Evolutionary conservation across 1,140 invertebrate species (phyloP).

Genomic region (Lerema accius): DNA sequence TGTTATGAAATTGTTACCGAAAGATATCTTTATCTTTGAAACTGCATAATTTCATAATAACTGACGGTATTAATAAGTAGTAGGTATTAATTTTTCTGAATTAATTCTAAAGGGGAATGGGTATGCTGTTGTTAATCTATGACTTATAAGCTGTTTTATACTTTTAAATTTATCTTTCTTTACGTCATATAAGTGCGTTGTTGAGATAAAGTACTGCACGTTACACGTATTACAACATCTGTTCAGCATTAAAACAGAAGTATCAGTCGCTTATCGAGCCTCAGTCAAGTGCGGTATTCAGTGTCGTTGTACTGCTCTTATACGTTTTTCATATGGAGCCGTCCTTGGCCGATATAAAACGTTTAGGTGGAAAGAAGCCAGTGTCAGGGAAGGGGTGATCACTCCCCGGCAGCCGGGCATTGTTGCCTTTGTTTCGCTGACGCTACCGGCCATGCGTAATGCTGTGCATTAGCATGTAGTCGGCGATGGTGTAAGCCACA

Average conservation of each 20-base stretch:
- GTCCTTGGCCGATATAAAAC: slow-evolving; percentile 74
- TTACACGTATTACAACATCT: slow-evolving; percentile 17
- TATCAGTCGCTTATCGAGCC: slow-evolving; percentile 20
- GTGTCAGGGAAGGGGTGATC: slow-evolving; percentile 46
- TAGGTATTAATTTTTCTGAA: no score
- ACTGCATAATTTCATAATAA: no score
- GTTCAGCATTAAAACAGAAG: slow-evolving; percentile 30
- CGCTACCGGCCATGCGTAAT: slow-evolving; percentile 33
- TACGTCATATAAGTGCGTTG: no score
- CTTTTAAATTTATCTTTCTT: no score
- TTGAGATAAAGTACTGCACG: slow-evolving; percentile 9
- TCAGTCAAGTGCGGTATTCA: slow-evolving; percentile 25
- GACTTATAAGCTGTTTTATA: no score
- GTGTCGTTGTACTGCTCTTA: slow-evolving; percentile 26
- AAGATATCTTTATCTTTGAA: no score
- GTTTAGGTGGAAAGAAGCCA: slow-evolving; percentile 55
- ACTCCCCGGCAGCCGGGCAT: slow-evolving; percentile 49
- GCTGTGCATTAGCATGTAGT: slow-evolving; percentile 24
- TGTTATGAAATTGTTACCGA: no score
- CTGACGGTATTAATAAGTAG: no score
- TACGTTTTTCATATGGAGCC: slow-evolving; percentile 37
- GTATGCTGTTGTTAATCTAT: no score
- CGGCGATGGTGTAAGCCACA: slow-evolving; percentile 21
- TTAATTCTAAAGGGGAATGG: no score
- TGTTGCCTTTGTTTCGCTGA: slow-evolving; percentile 61